Evolutionary conservation across 2,888 invertebrate genomes (phyloP).

Genomic region (Pinctada fucata): DNA sequence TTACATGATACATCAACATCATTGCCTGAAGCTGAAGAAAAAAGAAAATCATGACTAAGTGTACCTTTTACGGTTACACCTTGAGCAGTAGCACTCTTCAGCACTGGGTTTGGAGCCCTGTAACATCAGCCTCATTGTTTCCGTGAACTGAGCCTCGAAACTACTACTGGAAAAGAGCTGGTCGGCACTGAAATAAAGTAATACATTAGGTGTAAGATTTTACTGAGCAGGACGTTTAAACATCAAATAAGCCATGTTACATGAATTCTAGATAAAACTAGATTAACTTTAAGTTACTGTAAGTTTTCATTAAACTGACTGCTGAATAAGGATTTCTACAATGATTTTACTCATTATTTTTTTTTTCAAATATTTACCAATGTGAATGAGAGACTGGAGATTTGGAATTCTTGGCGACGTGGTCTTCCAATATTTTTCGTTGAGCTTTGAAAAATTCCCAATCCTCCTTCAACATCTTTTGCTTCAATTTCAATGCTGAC

Average conservation of each 20-base stretch:
- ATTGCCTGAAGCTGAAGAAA: too few relatives aligned
- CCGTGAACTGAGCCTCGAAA: conserved; percentile 73
- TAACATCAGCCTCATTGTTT: conserved; percentile 74
- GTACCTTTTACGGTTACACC: conserved; percentile 75
- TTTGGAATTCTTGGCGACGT: conserved; percentile 66
- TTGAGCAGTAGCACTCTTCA: conserved; percentile 73
- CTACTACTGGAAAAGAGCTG: conserved; percentile 31
- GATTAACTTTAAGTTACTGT: too few relatives aligned
- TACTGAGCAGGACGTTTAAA: too few relatives aligned
- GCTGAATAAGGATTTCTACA: too few relatives aligned
- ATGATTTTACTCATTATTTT: too few relatives aligned
- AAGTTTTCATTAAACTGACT: too few relatives aligned
- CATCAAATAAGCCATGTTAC: too few relatives aligned
- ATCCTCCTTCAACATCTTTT: conserved; percentile 78
- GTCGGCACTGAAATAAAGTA: too few relatives aligned
- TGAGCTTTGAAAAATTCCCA: conserved; percentile 79
- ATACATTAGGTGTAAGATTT: too few relatives aligned
- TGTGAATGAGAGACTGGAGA: conserved; percentile 51
- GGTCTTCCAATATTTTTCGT: conserved; percentile 74
- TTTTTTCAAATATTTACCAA: too few relatives aligned
- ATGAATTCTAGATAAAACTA: too few relatives aligned
- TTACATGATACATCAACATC: too few relatives aligned
- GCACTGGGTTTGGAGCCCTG: conserved; percentile 70
- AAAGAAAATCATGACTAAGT: not conserved
- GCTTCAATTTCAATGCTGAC: conserved; percentile 77